Percentiles rank a stretch among this genome's conserved stretches.
Evolutionary conservation across 2,113 vertebrate genomes (phyloP).

Genomic region (Dryoscopus gambensis): DNA sequence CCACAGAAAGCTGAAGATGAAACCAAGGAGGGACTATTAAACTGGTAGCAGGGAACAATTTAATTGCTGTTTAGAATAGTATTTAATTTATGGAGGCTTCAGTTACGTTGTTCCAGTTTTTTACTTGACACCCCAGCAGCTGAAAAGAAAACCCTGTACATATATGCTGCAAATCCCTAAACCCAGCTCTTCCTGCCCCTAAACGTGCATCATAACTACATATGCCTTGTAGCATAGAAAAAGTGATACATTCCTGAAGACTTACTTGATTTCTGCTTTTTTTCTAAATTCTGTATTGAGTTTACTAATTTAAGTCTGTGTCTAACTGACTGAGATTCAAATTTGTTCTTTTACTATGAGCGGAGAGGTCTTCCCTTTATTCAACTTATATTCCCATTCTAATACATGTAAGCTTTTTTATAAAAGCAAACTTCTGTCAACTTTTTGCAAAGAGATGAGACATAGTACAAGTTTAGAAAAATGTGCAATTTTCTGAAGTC

Average conservation of each 20-base stretch:
- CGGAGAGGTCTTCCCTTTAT: background rate
- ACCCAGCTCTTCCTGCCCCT: background rate
- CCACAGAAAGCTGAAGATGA: slow-evolving; percentile 41
- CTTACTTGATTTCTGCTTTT: background rate
- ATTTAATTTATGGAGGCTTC: slow-evolving; percentile 10
- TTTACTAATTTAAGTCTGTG: background rate
- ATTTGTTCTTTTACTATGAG: background rate
- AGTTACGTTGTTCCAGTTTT: background rate
- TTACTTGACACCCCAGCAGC: background rate
- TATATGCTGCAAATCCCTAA: background rate
- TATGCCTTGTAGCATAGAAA: background rate
- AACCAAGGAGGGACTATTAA: slow-evolving; percentile 23
- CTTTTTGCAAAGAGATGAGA: background rate
- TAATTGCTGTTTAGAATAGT: background rate
- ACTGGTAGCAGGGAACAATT: slow-evolving; percentile 29
- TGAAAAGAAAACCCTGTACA: background rate
- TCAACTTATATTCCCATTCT: background rate
- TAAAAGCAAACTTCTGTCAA: background rate
- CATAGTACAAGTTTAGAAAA: background rate
- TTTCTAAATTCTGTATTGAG: background rate
- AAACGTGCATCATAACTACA: background rate
- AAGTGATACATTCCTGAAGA: background rate
- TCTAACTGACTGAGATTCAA: background rate
- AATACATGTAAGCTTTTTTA: background rate
- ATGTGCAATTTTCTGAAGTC: background rate